These are phyloP conservation scores for Ophonus ardosiacus DNA, from an alignment of 2,888 invertebrate species.

Conservation along the genomic window DNA sequence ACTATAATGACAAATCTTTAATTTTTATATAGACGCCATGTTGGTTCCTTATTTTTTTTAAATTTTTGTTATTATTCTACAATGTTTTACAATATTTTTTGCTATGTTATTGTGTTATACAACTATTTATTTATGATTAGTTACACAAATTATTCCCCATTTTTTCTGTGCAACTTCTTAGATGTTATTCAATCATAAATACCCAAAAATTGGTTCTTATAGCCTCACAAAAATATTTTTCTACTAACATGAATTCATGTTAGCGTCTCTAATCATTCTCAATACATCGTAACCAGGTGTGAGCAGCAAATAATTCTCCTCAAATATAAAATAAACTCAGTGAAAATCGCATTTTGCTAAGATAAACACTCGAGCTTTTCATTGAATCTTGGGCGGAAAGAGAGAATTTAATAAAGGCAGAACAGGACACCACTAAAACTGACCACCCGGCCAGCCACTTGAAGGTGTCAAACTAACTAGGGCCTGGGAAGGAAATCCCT, in stretches of 20 bases:
- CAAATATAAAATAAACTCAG: constrained; percentile 26
- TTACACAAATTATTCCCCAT: background rate
- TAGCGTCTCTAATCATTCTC: constrained; percentile 7
- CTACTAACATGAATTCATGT: background rate
- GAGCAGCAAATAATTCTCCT: constrained; percentile 21
- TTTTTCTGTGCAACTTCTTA: background rate
- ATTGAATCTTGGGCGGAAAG: constrained; percentile 13
- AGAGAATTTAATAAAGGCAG: constrained; percentile 35
- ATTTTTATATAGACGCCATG: no score
- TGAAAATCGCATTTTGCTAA: constrained; percentile 49
- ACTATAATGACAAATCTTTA: no score
- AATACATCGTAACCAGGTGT: constrained; percentile 34
- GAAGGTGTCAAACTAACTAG: constrained; percentile 32
- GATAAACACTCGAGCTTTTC: constrained; percentile 47
- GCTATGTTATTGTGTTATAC: no score
- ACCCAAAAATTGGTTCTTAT: background rate
- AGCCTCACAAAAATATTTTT: constrained; percentile 18
- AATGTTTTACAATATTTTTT: no score
- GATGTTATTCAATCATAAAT: background rate
- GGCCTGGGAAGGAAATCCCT: constrained; percentile 15
- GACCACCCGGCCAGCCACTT: constrained; percentile 38
- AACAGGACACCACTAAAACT: background rate
- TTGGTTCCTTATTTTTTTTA: no score
- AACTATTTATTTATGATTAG: background rate
- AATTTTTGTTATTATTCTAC: no score